These are phyloP conservation scores for Lycocerus yunnanus DNA, from an alignment of 2,888 invertebrate genomes.

Conservation along the genomic window DNA sequence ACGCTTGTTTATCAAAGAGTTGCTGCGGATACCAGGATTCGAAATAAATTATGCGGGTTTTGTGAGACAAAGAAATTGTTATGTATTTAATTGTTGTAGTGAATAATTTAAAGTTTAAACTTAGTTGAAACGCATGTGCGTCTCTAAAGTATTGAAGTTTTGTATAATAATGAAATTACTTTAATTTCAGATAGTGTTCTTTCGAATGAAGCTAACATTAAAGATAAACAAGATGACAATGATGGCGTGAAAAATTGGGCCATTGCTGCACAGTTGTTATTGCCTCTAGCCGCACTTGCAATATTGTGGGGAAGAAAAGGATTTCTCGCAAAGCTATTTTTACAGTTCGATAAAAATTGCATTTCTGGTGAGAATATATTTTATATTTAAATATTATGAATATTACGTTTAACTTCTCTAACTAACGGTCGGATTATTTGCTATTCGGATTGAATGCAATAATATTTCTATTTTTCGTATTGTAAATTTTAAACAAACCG, in stretches of 20 bases:
- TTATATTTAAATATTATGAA: not conserved
- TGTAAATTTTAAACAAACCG: too few species aligned
- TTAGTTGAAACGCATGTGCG: not conserved
- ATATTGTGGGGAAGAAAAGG: constrained; percentile 62
- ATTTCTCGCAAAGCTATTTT: constrained; percentile 59
- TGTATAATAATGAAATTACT: constrained; percentile 7
- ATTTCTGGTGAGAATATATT: constrained; percentile 60
- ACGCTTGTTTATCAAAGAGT: constrained; percentile 34
- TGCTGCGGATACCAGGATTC: constrained; percentile 34
- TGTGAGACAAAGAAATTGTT: constrained; percentile 38
- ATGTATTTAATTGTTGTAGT: constrained; percentile 29
- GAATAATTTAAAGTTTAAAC: not conserved
- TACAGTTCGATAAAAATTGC: constrained; percentile 61
- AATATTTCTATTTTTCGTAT: too few species aligned
- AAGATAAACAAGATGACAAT: constrained; percentile 1
- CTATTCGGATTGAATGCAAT: too few species aligned
- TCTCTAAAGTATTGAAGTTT: not conserved
- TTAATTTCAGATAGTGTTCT: constrained; percentile 18
- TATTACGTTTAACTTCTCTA: too few species aligned
- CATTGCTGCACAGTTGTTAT: constrained; percentile 59
- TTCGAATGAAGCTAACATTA: constrained; percentile 11
- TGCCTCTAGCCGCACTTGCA: constrained; percentile 62
- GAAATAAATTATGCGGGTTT: constrained; percentile 41
- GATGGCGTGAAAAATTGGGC: constrained; percentile 18
- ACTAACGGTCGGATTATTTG: too few species aligned